Percentiles rank a stretch among this genome's conserved stretches.
phyloP scores from a whole-genome alignment of 2,113 vertebrate genomes.

The Colaptes auratus region DNA sequence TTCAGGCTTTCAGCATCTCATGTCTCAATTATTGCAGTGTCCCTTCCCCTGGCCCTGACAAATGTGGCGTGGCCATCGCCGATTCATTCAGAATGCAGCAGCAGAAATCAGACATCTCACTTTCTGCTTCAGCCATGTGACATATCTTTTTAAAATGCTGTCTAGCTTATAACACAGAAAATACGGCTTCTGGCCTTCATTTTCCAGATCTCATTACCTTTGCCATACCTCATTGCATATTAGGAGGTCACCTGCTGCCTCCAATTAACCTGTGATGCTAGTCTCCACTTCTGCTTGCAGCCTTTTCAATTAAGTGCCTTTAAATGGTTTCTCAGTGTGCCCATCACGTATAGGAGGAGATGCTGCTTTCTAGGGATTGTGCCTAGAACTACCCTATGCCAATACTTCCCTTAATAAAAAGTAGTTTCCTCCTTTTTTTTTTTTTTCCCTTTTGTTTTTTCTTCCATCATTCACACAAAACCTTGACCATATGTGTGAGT shows the following conservation, averaged over 20 bases:
- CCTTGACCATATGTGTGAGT: background rate
- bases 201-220: background rate
- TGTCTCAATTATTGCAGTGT: background rate
- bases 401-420: background rate
- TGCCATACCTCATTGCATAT: background rate
- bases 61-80: background rate
- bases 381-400: background rate
- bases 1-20: background rate
- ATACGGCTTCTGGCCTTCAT: accelerated
- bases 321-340: background rate
- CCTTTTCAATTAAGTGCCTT: background rate
- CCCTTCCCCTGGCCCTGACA: background rate
- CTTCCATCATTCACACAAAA: background rate
- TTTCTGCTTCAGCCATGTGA: background rate
- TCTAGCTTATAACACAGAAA: background rate
- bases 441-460: background rate
- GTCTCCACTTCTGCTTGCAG: background rate
- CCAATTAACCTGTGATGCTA: background rate
- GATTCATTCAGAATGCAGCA: background rate
- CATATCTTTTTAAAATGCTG: background rate
- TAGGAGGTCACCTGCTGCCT: background rate
- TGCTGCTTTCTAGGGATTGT: background rate
- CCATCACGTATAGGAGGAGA: background rate
- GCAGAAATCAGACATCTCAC: background rate
- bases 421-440: accelerated